Conservation (phyloP, 2,888 invertebrate species). For the Resseliella maxima region DNA sequence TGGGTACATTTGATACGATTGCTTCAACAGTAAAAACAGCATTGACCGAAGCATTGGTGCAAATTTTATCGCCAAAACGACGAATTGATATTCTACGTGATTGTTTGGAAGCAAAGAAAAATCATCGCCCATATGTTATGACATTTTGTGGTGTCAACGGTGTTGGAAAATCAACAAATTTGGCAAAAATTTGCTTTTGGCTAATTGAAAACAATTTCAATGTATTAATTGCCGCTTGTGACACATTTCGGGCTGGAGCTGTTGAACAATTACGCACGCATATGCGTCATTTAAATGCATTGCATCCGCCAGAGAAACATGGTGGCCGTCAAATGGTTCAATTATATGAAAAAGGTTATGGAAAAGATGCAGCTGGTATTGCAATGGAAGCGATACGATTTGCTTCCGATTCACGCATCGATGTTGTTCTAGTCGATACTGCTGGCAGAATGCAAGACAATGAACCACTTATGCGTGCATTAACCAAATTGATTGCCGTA, state of each 20-base stretch:
- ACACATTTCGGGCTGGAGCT: constrained; percentile 98
- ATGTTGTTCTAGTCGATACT: constrained; percentile 97
- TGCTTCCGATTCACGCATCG: constrained; percentile 83
- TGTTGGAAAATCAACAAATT: constrained; percentile 98
- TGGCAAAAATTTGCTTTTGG: constrained; percentile 99
- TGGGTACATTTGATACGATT: constrained; percentile 96
- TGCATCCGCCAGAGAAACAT: constrained; percentile 86
- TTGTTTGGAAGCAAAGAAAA: constrained; percentile 87
- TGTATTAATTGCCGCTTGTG: constrained; percentile 98
- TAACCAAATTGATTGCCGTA: constrained; percentile 92
- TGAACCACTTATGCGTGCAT: constrained; percentile 97
- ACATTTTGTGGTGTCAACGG: constrained; percentile 99
- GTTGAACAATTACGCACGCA: constrained; percentile 98
- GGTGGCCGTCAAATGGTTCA: constrained; percentile 84
- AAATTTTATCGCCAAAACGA: constrained; percentile 93
- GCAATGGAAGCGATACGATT: constrained; percentile 96
- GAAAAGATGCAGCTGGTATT: constrained; percentile 98
- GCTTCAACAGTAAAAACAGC: constrained; percentile 87
- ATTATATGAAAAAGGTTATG: constrained; percentile 97
- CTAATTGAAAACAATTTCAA: constrained; percentile 95
- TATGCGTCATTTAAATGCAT: constrained; percentile 88
- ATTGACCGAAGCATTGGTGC: constrained; percentile 89
- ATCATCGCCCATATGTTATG: constrained; percentile 91
- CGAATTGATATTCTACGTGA: constrained; percentile 97
- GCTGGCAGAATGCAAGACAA: constrained; percentile 99